Conservation (phyloP, 2,797 vertebrate species). For the Macropodus opercularis region DNA sequence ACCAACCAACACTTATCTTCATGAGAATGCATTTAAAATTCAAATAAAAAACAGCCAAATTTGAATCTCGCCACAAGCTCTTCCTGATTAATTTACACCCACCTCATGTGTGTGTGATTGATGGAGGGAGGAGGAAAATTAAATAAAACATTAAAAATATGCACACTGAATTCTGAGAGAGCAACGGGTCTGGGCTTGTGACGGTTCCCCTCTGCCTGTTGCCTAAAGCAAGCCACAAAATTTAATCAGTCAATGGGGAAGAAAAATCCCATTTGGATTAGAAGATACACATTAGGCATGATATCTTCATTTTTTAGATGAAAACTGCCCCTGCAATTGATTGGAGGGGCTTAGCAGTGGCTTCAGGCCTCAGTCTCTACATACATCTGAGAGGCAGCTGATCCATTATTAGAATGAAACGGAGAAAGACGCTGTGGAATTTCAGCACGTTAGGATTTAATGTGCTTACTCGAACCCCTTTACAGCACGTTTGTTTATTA, state of each 20-base stretch:
- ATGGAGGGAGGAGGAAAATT: slow-evolving; percentile 37
- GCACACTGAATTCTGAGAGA: slow-evolving; percentile 16
- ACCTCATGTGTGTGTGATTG: slow-evolving; percentile 36
- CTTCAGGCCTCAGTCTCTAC: slow-evolving; percentile 32
- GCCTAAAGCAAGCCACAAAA: slow-evolving; percentile 55
- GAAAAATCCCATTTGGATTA: slow-evolving; percentile 49
- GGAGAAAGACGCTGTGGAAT: slow-evolving; percentile 15
- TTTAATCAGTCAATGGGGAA: slow-evolving; percentile 54
- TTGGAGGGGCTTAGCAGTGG: slow-evolving; percentile 32
- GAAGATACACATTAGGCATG: slow-evolving; percentile 42
- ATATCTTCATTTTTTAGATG: slow-evolving; percentile 39
- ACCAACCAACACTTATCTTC: slow-evolving; percentile 6
- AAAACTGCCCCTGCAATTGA: slow-evolving; percentile 38
- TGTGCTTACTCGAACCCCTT: slow-evolving; percentile 2
- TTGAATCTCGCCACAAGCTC: slow-evolving; percentile 37
- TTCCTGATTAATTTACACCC: slow-evolving; percentile 43
- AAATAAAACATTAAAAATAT: slow-evolving; percentile 43
- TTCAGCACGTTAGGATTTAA: slow-evolving; percentile 8
- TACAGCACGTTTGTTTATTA: slow-evolving; percentile 8
- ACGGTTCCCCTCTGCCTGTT: slow-evolving; percentile 39
- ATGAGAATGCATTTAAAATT: slow-evolving; percentile 27
- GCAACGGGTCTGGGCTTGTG: slow-evolving; percentile 30
- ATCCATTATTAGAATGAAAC: slow-evolving; percentile 30
- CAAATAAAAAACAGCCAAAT: slow-evolving; percentile 24
- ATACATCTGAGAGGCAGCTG: slow-evolving; percentile 22